Percentiles rank a stretch among this genome's conserved stretches.
Evolutionary conservation across 2,797 vertebrate species (phyloP).

Genomic region (Enteromius mattozi): DNA sequence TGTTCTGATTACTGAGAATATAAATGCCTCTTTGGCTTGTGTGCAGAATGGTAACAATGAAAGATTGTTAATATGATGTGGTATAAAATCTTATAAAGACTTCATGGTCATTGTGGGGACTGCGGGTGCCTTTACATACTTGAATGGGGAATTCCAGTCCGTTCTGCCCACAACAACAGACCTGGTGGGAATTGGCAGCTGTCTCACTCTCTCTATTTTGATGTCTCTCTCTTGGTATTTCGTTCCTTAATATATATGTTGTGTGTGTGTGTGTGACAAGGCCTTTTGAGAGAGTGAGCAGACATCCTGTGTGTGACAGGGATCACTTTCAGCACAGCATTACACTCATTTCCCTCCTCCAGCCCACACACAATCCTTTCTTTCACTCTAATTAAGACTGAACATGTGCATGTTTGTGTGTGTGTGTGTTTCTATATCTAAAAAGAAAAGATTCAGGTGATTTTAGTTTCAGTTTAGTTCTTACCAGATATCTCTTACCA

Average conservation of each 20-base stretch:
- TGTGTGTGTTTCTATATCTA: constrained; percentile 14
- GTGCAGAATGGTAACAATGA: constrained; percentile 45
- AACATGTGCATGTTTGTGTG: constrained; percentile 20
- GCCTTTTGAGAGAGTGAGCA: constrained; percentile 57
- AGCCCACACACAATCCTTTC: constrained; percentile 62
- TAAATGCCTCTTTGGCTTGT: constrained; percentile 30
- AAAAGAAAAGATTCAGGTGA: constrained; percentile 7
- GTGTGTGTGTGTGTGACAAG: constrained; percentile 28
- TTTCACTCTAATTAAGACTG: constrained; percentile 59
- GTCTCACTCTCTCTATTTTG: constrained; percentile 34
- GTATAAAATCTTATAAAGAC: constrained; percentile 33
- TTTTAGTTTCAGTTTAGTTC: background rate
- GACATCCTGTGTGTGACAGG: constrained; percentile 65
- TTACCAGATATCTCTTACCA: background rate
- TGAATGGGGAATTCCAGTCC: constrained; percentile 44
- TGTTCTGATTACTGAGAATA: background rate
- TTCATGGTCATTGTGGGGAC: constrained; percentile 27
- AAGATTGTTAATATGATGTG: constrained; percentile 32
- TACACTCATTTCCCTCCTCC: constrained; percentile 54
- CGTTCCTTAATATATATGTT: background rate
- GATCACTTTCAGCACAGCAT: constrained; percentile 60
- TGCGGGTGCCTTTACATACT: constrained; percentile 36
- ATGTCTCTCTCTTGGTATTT: background rate
- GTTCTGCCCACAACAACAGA: constrained; percentile 35
- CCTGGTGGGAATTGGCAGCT: constrained; percentile 40